Base-by-base conservation (phyloP, 2,888 invertebrate species). In the Anoncus sp. region DNA sequence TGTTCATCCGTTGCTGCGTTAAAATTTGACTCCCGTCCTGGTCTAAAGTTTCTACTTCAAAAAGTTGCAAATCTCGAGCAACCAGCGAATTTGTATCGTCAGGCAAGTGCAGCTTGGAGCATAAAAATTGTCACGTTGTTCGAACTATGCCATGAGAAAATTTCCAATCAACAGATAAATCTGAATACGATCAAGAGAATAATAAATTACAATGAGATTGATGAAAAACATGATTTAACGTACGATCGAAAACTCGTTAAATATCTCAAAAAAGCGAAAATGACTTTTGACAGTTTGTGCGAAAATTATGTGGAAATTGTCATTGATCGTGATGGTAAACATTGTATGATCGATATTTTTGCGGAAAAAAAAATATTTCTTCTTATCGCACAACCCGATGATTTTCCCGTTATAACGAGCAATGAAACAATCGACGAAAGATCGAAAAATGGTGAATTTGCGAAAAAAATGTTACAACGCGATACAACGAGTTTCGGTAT, bases 21-120 rank as follows among this genome's bases (percentile, higher is more conserved):
- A 89, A 96, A 97, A 86, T 98, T 98, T 89, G 98, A 98, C 90
- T 93, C 95, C 9, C 94, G 98, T 38, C 98, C 98, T 0, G 98
- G 98, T 0, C 92, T 98, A 20, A 98, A 98, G 91, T 98, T 98
- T 90, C 93, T 98, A 3, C 95, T 98, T 79, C 98, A 98, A 91
- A 98, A 98, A 92, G 97, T 98, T 0, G 97, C 96, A 0, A 96
- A 96, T 87, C 93, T 97, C 80, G 96, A 96, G 76, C 94, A 96
- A 84, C 97, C 97, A 4, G 97, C 98, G 1, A 98, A 97, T 91
- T 92, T 98, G n/a, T 98, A 97, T 89, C 96, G 96, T 77, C 98
- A 98, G 92, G 97, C 98, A 10, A 97, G 97, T 38, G 97, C 97
- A 0, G 96, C 98, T 0, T 97, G 98, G 95, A 96, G 98, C 47